Conservation (phyloP, 1,140 invertebrate species). For the Orius insidiosus region DNA sequence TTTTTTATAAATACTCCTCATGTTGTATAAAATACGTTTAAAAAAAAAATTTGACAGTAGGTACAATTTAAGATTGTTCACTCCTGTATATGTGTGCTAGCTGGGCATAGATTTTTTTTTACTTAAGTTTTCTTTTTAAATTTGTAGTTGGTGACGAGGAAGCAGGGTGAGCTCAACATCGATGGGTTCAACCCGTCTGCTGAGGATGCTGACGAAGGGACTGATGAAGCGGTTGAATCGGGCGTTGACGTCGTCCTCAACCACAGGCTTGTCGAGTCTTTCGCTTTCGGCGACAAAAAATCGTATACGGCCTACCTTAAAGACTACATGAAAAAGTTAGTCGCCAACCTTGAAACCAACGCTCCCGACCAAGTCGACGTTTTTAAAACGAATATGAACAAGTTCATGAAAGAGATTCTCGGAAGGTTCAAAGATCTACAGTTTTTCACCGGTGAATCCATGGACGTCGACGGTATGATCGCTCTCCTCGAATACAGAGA, state of each 20-base stretch:
- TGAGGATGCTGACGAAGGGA: conserved; percentile 75
- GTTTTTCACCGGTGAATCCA: conserved; percentile 83
- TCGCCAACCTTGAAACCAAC: conserved; percentile 62
- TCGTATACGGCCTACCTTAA: conserved; percentile 85
- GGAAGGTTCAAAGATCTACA: conserved; percentile 82
- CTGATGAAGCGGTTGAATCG: conserved; percentile 48
- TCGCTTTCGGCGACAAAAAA: conserved; percentile 71
- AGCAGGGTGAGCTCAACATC: conserved; percentile 59
- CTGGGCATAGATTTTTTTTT: too few species aligned
- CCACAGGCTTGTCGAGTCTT: conserved; percentile 74
- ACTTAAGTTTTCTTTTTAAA: too few species aligned
- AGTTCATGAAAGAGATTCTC: conserved; percentile 87
- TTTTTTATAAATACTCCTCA: too few species aligned
- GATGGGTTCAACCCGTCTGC: conserved; percentile 84
- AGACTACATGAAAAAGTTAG: conserved; percentile 89
- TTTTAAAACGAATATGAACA: conserved; percentile 85
- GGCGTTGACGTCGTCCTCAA: conserved; percentile 90
- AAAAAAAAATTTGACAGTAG: too few species aligned
- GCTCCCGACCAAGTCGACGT: conserved; percentile 66
- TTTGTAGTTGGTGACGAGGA: conserved; percentile 47
- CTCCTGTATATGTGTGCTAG: too few species aligned
- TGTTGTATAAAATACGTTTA: too few species aligned
- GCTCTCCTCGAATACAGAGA: conserved; percentile 85
- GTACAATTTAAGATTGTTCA: too few species aligned
- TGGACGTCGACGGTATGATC: conserved; percentile 88